Conservation (phyloP, 2,797 vertebrate species). For the Siniperca undulata region DNA sequence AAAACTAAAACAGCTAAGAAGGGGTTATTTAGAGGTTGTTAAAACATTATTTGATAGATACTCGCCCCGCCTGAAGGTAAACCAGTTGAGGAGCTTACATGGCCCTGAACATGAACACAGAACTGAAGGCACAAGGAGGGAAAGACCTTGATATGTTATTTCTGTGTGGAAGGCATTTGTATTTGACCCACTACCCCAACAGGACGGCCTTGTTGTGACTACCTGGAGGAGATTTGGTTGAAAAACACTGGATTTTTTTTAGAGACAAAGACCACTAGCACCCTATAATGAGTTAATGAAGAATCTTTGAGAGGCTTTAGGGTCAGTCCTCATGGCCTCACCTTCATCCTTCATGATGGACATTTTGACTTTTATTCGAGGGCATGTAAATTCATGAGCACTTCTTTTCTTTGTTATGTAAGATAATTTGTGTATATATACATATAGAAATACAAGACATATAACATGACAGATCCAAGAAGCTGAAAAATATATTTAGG, state of each 20-base stretch:
- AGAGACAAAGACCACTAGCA: slow-evolving; percentile 18
- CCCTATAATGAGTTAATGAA: slow-evolving; percentile 38
- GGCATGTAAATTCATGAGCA: slow-evolving; percentile 85
- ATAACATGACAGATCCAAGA: slow-evolving; percentile 74
- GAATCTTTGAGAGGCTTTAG: slow-evolving; percentile 33
- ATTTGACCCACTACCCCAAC: slow-evolving; percentile 80
- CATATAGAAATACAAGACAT: slow-evolving; percentile 85
- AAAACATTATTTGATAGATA: slow-evolving; percentile 76
- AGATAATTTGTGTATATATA: slow-evolving; percentile 84
- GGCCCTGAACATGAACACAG: slow-evolving; percentile 57
- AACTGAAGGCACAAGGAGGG: slow-evolving; percentile 51
- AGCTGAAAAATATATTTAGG: slow-evolving; percentile 87
- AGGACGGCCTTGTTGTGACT: slow-evolving; percentile 84
- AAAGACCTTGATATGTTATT: slow-evolving; percentile 60
- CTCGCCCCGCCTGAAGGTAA: slow-evolving; percentile 57
- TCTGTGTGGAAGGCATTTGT: slow-evolving; percentile 59
- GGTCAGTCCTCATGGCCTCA: slow-evolving; percentile 67
- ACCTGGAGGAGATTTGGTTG: slow-evolving; percentile 20
- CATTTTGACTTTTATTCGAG: slow-evolving; percentile 74
- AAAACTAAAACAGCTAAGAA: slow-evolving; percentile 70
- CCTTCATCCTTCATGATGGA: slow-evolving; percentile 77
- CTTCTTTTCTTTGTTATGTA: slow-evolving; percentile 81
- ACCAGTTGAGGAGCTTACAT: slow-evolving; percentile 58
- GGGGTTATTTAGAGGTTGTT: slow-evolving; percentile 77
- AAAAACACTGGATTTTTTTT: slow-evolving; percentile 32